Percentiles rank a stretch among this genome's conserved stretches.
phyloP scores from a whole-genome alignment of 1,140 invertebrate genomes.

The Magallana ariakensis region DNA sequence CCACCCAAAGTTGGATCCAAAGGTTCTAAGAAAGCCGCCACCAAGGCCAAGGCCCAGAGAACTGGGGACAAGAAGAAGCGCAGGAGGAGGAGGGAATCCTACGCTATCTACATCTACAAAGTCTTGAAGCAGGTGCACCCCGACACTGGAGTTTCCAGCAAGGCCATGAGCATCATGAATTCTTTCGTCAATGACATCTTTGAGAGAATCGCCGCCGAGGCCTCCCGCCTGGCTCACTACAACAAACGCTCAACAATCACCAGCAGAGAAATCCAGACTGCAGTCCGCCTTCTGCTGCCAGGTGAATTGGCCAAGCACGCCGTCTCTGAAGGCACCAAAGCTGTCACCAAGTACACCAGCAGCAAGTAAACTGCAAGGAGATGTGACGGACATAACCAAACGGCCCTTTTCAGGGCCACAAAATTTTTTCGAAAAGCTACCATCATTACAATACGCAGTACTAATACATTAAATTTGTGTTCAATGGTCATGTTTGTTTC shows the following conservation, averaged over 20 bases:
- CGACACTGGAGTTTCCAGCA: conserved; percentile 84
- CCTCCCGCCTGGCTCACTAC: conserved; percentile 77
- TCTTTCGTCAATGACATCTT: conserved; percentile 80
- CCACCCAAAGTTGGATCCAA: conserved; percentile 48
- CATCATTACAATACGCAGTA: neutral
- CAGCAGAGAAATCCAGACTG: conserved; percentile 83
- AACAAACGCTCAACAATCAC: conserved; percentile 73
- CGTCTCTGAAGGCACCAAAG: conserved; percentile 83
- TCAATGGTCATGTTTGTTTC: too few relatives aligned
- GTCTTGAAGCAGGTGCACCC: conserved; percentile 87
- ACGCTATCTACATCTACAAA: conserved; percentile 87
- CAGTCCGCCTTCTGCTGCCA: conserved; percentile 83
- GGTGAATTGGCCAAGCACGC: conserved; percentile 84
- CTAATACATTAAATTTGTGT: neutral
- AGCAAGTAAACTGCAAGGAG: conserved; percentile 79
- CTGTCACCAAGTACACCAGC: conserved; percentile 83
- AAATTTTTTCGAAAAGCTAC: conserved; percentile 47
- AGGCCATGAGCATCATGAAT: conserved; percentile 79
- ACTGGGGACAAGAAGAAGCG: conserved; percentile 63
- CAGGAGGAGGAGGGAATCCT: conserved; percentile 84
- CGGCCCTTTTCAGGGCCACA: conserved; percentile 64
- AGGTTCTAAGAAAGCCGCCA: conserved; percentile 64
- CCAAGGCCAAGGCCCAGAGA: conserved; percentile 58
- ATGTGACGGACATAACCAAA: conserved; percentile 32
- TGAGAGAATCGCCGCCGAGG: conserved; percentile 79